Conservation (phyloP, 2,113 vertebrate genomes). For the Amphilophus citrinellus region DNA sequence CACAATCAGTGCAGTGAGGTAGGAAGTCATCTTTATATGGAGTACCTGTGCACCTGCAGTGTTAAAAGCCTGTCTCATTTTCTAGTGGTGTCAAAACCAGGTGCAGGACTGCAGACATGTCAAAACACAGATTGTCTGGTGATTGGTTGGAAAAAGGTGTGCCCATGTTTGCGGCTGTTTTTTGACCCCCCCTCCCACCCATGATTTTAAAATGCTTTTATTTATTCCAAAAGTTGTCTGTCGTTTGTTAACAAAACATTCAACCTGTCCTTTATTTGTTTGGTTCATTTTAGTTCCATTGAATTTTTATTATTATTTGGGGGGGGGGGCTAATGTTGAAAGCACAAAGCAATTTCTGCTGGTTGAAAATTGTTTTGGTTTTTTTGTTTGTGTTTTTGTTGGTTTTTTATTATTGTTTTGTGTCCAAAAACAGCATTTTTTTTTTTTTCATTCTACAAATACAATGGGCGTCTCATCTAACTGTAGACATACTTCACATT, state of each 20-base stretch:
- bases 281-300: background rate
- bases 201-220: background rate
- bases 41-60: conserved; percentile 35
- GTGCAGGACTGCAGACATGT: background rate
- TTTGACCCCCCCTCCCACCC: background rate
- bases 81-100: conserved; percentile 34
- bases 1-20: conserved; percentile 39
- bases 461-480: too few species aligned
- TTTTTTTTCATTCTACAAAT: too few species aligned
- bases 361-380: background rate
- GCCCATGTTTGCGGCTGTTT: background rate
- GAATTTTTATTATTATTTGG: too few species aligned
- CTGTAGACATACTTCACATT: too few species aligned
- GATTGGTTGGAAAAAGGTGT: background rate
- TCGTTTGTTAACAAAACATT: background rate
- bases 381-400: background rate
- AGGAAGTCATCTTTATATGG: conserved; percentile 36
- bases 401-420: too few species aligned
- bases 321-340: background rate
- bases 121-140: background rate
- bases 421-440: too few species aligned
- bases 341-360: background rate
- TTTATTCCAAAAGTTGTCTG: background rate
- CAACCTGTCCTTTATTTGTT: background rate
- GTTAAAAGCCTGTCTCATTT: conserved; percentile 43